Evolutionary conservation across 23 tunicate genomes (phyloP).

Genomic region (Corella eumyota): DNA sequence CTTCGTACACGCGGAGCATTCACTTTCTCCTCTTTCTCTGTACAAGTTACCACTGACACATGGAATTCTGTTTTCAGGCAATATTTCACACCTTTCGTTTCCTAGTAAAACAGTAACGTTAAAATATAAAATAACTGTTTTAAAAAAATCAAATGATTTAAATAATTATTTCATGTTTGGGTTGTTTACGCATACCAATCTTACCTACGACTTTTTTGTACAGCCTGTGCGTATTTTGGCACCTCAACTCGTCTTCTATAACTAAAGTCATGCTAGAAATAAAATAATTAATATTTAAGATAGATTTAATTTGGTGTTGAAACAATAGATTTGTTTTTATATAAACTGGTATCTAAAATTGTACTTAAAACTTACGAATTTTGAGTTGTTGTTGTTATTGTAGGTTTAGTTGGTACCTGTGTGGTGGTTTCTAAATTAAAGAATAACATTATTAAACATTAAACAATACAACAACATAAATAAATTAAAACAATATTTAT

Average conservation of each 20-base stretch:
- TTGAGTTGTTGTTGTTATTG: not conserved
- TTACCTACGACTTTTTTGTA: conserved; percentile 21
- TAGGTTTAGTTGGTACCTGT: conserved; percentile 4
- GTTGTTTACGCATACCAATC: too few species aligned
- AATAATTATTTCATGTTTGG: too few species aligned
- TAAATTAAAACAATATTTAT: too few species aligned
- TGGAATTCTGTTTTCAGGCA: conserved; percentile 1
- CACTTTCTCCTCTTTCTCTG: conserved; percentile 42
- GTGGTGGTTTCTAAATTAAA: conserved; percentile 35
- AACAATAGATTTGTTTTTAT: too few species aligned
- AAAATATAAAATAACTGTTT: not conserved
- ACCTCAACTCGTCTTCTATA: conserved; percentile 28
- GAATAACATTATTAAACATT: too few species aligned
- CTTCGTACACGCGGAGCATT: conserved; percentile 40
- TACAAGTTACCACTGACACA: conserved; percentile 20
- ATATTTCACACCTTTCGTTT: conserved; percentile 8
- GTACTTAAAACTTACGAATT: not conserved
- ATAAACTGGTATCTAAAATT: not conserved
- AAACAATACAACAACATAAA: too few species aligned
- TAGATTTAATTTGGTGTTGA: too few species aligned
- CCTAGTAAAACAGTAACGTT: conserved; percentile 3
- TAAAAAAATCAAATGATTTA: not conserved
- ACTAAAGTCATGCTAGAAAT: conserved; percentile 15
- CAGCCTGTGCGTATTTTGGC: conserved; percentile 33
- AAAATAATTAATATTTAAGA: too few species aligned